A percentile compares a stretch with the other conserved stretches of the same genome.
These are phyloP conservation scores for Propithecus coquereli DNA, from an alignment of 2,113 vertebrate species.

Conservation along the genomic window DNA sequence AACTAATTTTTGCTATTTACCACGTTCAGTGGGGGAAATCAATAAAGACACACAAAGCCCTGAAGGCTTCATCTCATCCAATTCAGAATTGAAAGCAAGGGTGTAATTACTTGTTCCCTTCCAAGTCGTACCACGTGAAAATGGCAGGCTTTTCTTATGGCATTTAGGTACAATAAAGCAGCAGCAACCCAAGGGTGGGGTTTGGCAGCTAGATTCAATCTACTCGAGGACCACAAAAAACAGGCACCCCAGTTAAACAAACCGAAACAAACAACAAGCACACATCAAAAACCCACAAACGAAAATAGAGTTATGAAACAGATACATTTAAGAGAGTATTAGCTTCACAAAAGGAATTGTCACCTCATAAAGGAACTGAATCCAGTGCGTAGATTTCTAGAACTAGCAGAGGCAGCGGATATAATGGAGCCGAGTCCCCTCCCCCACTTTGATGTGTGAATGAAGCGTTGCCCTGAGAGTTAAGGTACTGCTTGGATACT, in stretches of 20 bases:
- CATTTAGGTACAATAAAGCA: neutral
- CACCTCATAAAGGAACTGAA: neutral
- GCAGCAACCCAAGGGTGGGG: neutral
- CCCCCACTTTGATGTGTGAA: neutral
- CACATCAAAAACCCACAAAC: neutral
- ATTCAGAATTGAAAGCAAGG: slow-evolving; percentile 35
- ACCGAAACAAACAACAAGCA: slow-evolving; percentile 15
- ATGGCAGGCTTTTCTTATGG: neutral
- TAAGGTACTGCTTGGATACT: neutral
- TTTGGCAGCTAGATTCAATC: neutral
- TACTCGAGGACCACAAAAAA: slow-evolving; percentile 5
- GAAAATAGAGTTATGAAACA: neutral
- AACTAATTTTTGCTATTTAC: slow-evolving; percentile 41
- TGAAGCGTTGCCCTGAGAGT: neutral
- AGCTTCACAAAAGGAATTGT: neutral
- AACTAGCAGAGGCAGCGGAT: neutral
- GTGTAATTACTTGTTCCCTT: slow-evolving; percentile 37
- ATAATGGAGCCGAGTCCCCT: neutral
- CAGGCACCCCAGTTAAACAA: neutral
- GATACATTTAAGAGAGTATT: neutral
- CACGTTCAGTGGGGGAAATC: slow-evolving; percentile 35
- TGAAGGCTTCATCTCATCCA: slow-evolving; percentile 16
- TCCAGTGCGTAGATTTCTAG: neutral
- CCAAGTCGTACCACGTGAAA: neutral
- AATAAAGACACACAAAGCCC: slow-evolving; percentile 29